Base-by-base conservation (phyloP, 2,113 vertebrate species). In the Thunnus maccoyii region DNA sequence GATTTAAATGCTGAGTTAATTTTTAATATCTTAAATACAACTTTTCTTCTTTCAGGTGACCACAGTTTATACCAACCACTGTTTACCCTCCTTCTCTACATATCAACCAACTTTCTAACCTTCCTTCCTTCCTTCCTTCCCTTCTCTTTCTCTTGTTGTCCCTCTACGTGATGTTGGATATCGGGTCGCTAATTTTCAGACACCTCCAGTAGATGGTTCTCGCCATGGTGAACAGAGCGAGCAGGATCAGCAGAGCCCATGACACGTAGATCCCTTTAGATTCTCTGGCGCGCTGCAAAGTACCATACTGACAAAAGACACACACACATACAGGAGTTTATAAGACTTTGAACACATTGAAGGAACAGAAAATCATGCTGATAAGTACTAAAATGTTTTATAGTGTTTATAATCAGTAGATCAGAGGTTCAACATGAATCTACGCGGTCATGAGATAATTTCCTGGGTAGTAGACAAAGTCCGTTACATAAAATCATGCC, bases 121-220 rank as follows among this genome's bases (percentile, higher is more conserved):
- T 76, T 14, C 22, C 63, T 20, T 18, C 20, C 48, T 44, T 3
- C 27, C 2, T 52, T 3, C 11, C 1, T 1, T 1, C 2, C 2
- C 16, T 17, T 9, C 12, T 16, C 30, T 22, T 32, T 15, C 20
- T 16, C 12, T 18, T 22, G 17, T 50, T 16, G 8, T 41, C 15
- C 18, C 17, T 84, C 78, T 85, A 92, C 1, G 89, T 85, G 72
- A 88, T 1, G 83, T 88, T 91, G 77, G 83, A 83, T 17, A 93
- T 65, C 30, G 94, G 93, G 20, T 88, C 71, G 25, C 94, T 95
- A 80, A 94, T 94, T 65, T 89, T 94, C 88, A 94, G 76, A 82
- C 94, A 94, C 51, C 87, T 87, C 94, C 94, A 95, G 80, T 94
- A 91, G 60, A 94, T 2, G 67, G 89, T 77, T 60, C 93, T 82